A percentile compares a stretch with the other conserved stretches of the same genome.
Conservation (phyloP, 2,113 vertebrate species). For the Nannospalax galili region DNA sequence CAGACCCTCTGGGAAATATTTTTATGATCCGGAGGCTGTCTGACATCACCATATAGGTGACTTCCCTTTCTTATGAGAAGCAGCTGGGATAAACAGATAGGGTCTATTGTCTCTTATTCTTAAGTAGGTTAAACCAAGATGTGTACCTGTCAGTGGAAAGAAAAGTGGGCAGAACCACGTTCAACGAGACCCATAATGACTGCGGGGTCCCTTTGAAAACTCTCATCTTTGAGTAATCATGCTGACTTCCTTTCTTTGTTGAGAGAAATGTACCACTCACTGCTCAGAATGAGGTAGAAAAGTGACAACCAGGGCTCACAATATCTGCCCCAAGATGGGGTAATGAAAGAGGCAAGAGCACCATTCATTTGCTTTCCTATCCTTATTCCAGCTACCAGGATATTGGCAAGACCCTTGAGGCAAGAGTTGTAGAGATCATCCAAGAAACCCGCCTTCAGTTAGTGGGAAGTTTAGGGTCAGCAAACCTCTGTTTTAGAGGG, state of each 20-base stretch:
- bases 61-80: slow-evolving; percentile 35
- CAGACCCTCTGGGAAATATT: slow-evolving; percentile 60
- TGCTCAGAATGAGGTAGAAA: not conserved
- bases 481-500: not conserved
- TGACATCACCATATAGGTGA: slow-evolving; percentile 43
- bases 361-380: not conserved
- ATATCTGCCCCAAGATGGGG: not conserved
- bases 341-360: not conserved
- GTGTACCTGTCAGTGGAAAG: not conserved
- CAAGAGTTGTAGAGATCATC: not conserved
- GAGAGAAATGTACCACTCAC: not conserved
- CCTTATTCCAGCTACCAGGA: too few relatives aligned
- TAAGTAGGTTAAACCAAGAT: slow-evolving; percentile 63
- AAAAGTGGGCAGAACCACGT: not conserved
- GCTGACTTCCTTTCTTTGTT: slow-evolving; percentile 34
- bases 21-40: slow-evolving; percentile 8
- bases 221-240: not conserved
- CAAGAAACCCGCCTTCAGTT: not conserved
- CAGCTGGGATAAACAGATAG: slow-evolving; percentile 55
- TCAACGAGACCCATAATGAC: not conserved
- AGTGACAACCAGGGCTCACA: not conserved
- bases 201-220: not conserved
- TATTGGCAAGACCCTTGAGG: not conserved
- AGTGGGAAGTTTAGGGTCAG: not conserved
- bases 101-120: slow-evolving; percentile 40